Evolutionary conservation across 2,797 vertebrate genomes (phyloP), one percentile per base, ranked within the genome.

Genomic region (Perdix hodgsoniae): DNA sequence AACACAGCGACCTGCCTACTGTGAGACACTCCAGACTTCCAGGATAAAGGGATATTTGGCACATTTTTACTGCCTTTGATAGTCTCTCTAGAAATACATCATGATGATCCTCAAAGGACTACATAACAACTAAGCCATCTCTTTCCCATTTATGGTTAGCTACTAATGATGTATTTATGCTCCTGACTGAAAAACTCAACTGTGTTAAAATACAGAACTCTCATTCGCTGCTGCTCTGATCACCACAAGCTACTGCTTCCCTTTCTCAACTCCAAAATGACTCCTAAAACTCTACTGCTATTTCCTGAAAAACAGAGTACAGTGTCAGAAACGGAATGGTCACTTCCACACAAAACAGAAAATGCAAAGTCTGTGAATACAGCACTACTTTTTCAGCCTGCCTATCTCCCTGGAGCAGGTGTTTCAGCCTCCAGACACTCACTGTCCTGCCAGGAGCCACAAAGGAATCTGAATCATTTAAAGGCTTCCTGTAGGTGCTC

Each of bases 401-500:
- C 80, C 50, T 81, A 13, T 47, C 72, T 83, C 45, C 83, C 91
- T 64, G 63, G 93, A 81, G 39, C 39, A 88, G 57, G 73, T 49
- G 31, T 60, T 52, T 71, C 69, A 24, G 3, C 26, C 29, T 91
- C 10, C 81, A 93, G 69, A 90, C 27, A 52, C 27, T 31, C 11
- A 12, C 37, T 72, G 52, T 64, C 83, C 70, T 57, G 45, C 61
- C 88, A 82, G 88, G 24, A 86, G 60, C 45, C 65, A 59, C 24
- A 42, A 23, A 74, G 61, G 21, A 63, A 91, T 39, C 78, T 4
- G 27, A 88, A 31, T 75, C 66, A 80, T 65, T 59, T 35, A 54
- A 76, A 92, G 40, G 59, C 59, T 90, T 93, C 73, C 70, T 72
- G 59, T 59, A 90, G 82, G 87, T 90, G 50, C 37, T 91, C 79